phyloP scores from a whole-genome alignment of 2,888 invertebrate genomes.

The Hoplodrina ambigua region DNA sequence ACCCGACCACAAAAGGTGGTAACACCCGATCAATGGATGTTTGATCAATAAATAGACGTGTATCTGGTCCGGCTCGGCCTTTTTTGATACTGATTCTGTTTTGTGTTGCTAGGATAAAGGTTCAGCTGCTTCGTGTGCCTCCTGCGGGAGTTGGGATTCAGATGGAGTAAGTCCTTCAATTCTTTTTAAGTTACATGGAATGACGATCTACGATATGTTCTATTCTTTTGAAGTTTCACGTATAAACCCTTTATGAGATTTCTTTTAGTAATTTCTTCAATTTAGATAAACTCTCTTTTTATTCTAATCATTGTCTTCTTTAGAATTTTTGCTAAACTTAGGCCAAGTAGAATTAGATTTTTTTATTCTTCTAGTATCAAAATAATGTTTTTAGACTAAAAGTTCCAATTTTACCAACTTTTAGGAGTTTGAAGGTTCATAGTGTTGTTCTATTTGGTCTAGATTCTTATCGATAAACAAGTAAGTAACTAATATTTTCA shows the following conservation, averaged over 20 bases:
- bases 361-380: too few species aligned
- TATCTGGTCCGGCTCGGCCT: constrained; percentile 69
- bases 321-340: neutral
- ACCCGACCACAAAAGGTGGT: constrained; percentile 85
- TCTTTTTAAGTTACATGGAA: neutral
- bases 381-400: too few species aligned
- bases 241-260: neutral
- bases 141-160: neutral
- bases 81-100: constrained; percentile 62
- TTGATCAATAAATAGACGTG: constrained; percentile 88
- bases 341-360: too few species aligned
- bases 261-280: neutral
- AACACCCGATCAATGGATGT: constrained; percentile 88
- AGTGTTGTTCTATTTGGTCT: too few species aligned
- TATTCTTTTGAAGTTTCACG: neutral
- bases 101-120: constrained; percentile 47
- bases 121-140: constrained; percentile 42
- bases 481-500: too few species aligned
- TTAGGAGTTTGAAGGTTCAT: neutral
- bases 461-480: too few species aligned
- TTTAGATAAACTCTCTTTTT: neutral
- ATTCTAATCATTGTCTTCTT: too few species aligned
- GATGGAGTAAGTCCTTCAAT: neutral
- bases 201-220: neutral
- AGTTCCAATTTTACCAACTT: neutral